Percentiles rank a stretch among this genome's conserved stretches.
These are phyloP conservation scores for Merluccius polli DNA, from an alignment of 2,797 vertebrate species.

Conservation along the genomic window DNA sequence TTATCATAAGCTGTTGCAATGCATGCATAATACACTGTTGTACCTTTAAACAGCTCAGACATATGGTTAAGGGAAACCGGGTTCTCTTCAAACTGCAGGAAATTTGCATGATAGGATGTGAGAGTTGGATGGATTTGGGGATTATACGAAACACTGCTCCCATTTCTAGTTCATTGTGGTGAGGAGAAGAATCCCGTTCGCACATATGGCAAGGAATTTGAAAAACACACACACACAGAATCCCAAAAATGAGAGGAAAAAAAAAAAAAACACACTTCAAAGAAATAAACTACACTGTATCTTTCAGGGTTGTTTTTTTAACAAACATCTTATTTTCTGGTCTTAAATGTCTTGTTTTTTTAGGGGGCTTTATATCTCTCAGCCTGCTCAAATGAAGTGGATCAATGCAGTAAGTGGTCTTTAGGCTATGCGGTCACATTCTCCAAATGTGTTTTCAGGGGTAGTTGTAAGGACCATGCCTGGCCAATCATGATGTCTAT, in stretches of 20 bases:
- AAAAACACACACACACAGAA: slow-evolving; percentile 55
- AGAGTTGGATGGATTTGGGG: slow-evolving; percentile 82
- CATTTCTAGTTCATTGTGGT: slow-evolving; percentile 79
- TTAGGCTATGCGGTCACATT: slow-evolving; percentile 33
- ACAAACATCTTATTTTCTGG: slow-evolving; percentile 26
- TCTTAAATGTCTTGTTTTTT: slow-evolving; percentile 24
- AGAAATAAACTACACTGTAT: slow-evolving; percentile 42
- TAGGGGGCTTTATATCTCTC: slow-evolving; percentile 31
- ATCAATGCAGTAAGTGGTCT: slow-evolving; percentile 44
- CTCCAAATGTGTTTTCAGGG: slow-evolving; percentile 35
- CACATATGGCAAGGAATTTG: slow-evolving; percentile 74
- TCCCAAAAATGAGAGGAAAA: slow-evolving; percentile 31
- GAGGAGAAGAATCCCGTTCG: slow-evolving; percentile 78
- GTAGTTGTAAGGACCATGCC: slow-evolving; percentile 32
- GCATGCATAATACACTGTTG: slow-evolving; percentile 84
- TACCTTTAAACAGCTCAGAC: slow-evolving; percentile 72
- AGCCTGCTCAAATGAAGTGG: slow-evolving; percentile 36
- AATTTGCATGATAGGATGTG: slow-evolving; percentile 84
- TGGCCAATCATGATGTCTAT: slow-evolving; percentile 33
- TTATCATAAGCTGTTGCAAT: slow-evolving; percentile 80
- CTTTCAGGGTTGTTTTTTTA: slow-evolving; percentile 17
- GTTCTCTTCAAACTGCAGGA: slow-evolving; percentile 77
- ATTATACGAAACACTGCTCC: slow-evolving; percentile 81
- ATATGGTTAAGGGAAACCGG: slow-evolving; percentile 71
- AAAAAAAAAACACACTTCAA: slow-evolving; percentile 61